phyloP scores from a whole-genome alignment of 2,113 vertebrate genomes.

The Pithys albifrons region DNA sequence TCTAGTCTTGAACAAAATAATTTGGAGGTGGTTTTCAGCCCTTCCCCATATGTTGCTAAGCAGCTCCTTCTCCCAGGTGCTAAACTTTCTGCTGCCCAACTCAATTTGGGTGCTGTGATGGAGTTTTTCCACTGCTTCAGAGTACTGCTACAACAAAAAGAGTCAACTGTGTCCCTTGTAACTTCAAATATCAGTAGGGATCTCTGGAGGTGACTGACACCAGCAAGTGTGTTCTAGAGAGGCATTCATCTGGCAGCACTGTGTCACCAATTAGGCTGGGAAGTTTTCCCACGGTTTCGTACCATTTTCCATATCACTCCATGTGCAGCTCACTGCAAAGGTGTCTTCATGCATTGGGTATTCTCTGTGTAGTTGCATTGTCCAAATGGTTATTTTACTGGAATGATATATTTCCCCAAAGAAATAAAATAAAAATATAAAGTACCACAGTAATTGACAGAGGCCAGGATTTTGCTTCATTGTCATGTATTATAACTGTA shows the following conservation, averaged over 20 bases:
- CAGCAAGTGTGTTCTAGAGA: neutral
- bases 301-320: neutral
- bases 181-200: neutral
- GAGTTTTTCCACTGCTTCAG: neutral
- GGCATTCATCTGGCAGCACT: neutral
- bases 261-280: constrained; percentile 3
- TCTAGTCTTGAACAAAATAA: neutral
- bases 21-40: neutral
- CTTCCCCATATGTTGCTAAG: neutral
- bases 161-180: neutral
- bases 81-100: neutral
- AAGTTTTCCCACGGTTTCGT: constrained; percentile 3
- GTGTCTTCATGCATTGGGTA: neutral
- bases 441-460: neutral
- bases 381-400: constrained; percentile 40
- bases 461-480: constrained; percentile 38
- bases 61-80: neutral
- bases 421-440: constrained; percentile 48
- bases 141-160: neutral
- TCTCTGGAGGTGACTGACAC: neutral
- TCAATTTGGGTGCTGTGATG: neutral
- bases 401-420: constrained; percentile 3
- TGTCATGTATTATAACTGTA: constrained; percentile 27
- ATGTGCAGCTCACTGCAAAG: neutral
- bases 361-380: neutral